Conservation (phyloP, 2,888 invertebrate species). For the Hetaerina titia region DNA sequence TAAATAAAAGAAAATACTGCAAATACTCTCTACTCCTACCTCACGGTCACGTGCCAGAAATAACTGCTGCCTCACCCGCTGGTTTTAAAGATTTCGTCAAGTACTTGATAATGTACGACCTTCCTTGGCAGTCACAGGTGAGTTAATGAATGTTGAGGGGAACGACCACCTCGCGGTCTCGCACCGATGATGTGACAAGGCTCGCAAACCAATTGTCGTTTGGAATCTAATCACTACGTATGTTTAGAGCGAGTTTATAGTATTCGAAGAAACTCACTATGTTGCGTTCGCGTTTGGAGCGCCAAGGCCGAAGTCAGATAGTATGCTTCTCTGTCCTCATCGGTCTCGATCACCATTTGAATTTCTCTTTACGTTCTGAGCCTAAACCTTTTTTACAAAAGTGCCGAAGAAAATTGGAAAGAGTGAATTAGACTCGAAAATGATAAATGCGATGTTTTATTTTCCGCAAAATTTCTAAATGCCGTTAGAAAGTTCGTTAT, state of each 20-base stretch:
- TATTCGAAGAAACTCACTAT: background rate
- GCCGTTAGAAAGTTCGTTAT: too few relatives aligned
- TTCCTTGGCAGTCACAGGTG: background rate
- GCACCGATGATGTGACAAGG: background rate
- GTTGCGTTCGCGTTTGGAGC: background rate
- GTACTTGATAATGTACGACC: background rate
- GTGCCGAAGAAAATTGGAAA: too few relatives aligned
- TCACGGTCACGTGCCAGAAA: background rate
- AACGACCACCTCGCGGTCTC: background rate
- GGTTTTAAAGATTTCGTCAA: background rate
- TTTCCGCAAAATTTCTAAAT: too few relatives aligned
- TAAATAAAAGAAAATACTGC: too few relatives aligned
- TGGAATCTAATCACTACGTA: background rate
- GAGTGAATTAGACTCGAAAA: too few relatives aligned
- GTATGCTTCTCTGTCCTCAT: background rate
- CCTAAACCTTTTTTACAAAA: too few relatives aligned
- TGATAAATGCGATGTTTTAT: too few relatives aligned
- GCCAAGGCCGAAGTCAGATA: background rate
- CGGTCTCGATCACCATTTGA: too few relatives aligned
- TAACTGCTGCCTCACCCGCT: background rate
- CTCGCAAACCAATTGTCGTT: background rate
- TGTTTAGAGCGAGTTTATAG: background rate
- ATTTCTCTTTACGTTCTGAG: too few relatives aligned
- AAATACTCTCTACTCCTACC: background rate
- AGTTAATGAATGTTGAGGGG: background rate